Evolutionary conservation across 2,797 vertebrate species (phyloP).

Genomic region (Onychomys leucogaster): DNA sequence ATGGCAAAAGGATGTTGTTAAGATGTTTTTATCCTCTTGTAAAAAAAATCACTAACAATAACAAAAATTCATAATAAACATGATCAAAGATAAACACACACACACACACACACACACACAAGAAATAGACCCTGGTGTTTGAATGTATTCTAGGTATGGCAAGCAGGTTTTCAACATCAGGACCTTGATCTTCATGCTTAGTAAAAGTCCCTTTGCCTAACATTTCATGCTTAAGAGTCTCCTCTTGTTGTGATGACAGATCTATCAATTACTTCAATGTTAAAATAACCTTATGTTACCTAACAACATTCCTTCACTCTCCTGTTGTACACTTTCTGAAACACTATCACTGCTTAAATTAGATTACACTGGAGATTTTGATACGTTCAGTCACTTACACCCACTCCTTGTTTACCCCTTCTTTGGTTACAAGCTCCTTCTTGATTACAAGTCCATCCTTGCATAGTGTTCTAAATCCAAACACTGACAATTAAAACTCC

Average conservation of each 20-base stretch:
- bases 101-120: no score
- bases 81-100: no score
- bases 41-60: no score
- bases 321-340: background rate
- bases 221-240: background rate
- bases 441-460: background rate
- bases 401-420: background rate
- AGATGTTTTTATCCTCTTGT: rapidly evolving
- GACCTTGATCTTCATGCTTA: background rate
- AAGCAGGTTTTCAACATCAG: background rate
- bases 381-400: background rate
- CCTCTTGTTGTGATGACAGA: background rate
- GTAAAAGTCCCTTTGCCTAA: background rate
- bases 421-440: background rate
- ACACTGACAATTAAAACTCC: background rate
- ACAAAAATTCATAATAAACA: no score
- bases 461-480: background rate
- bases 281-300: background rate
- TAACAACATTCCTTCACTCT: rapidly evolving
- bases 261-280: background rate
- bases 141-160: rapidly evolving
- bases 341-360: background rate
- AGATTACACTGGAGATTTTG: background rate
- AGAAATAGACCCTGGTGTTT: no score
- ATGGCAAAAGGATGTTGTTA: background rate